Evolutionary conservation across 2,113 vertebrate genomes (phyloP), one percentile per base, ranked within the genome.

Genomic region (Prunella himalayana): DNA sequence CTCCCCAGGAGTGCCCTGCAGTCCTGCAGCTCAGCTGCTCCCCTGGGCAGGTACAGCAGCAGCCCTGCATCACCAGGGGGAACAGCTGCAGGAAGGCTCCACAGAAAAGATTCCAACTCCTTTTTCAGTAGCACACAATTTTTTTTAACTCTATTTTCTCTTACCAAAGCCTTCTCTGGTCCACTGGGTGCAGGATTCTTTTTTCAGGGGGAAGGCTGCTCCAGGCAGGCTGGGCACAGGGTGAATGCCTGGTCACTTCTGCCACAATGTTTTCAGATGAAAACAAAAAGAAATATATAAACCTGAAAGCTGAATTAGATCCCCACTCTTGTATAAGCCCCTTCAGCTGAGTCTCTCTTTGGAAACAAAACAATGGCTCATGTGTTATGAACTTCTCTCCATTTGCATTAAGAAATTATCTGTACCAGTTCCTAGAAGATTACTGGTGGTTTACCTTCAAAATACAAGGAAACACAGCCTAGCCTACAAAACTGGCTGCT

Each of bases 291-390:
- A 81, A 82, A 50, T 21, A 22, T 50, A 51, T 65, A 19, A 81
- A 88, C 33, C 53, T 51, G 54, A 77, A 81, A 39, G 68, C 68
- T 11, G 11, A 50, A 35, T 86, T 73, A 15, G 47, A 94, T 53
- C 65, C 80, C 68, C 45, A 49, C 37, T 45, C 50, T 6, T n/a
- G 28, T 65, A 25, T 88, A 92, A 96, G 76, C 89, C 72, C 83
- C 91, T 86, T 95, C 80, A 91, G 68, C 77, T 78, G 80, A 92
- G 70, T 45, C 57, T 87, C 59, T 65, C 80, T 88, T 72, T 90
- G 63, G 89, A 84, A 91, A 53, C 20, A 72, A 88, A 87, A 81
- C 86, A 94, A 92, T 73, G 66, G 68, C 42, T 91, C 45, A 1
- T 72, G 91, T 81, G 80, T 94, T 96, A 68, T 33, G 65, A 91